phyloP scores from a whole-genome alignment of 2,797 vertebrate species.

The Urosaurus nigricauda region DNA sequence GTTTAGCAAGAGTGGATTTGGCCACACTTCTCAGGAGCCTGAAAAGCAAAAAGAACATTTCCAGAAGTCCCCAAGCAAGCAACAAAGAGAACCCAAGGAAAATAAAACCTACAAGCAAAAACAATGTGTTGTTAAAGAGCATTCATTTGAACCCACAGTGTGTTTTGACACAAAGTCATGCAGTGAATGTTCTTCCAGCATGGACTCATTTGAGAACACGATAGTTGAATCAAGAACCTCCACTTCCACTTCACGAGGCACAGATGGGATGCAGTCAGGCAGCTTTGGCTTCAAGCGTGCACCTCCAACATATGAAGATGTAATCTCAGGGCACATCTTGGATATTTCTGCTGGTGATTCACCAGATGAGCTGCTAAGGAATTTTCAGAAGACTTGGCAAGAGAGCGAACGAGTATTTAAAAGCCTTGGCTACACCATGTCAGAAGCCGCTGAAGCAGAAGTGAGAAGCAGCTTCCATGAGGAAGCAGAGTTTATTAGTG shows the following conservation, averaged over 20 bases:
- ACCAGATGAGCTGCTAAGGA: conserved; percentile 83
- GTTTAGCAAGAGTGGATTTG: conserved; percentile 79
- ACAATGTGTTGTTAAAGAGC: conserved; percentile 67
- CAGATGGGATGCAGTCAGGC: conserved; percentile 76
- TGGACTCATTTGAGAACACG: conserved; percentile 82
- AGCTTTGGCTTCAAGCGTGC: conserved; percentile 76
- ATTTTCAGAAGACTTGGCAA: conserved; percentile 89
- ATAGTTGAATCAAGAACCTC: conserved; percentile 76
- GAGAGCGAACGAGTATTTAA: conserved; percentile 89
- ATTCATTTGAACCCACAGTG: conserved; percentile 71
- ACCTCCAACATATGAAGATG: conserved; percentile 91
- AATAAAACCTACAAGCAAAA: conserved; percentile 54
- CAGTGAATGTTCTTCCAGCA: conserved; percentile 80
- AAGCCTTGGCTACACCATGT: conserved; percentile 84
- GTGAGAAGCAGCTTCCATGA: conserved; percentile 80
- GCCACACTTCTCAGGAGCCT: conserved; percentile 58
- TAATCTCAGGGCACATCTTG: conserved; percentile 84
- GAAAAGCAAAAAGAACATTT: conserved; percentile 78
- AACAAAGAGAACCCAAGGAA: conserved; percentile 72
- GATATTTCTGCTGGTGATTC: conserved; percentile 80
- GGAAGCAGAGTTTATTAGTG: conserved; percentile 78
- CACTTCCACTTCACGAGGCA: conserved; percentile 76
- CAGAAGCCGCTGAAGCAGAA: conserved; percentile 78
- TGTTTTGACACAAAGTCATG: conserved; percentile 81
- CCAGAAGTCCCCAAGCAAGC: conserved; percentile 75